Base-by-base conservation (phyloP, 2,797 vertebrate genomes). In the Gymnopithys bicolor region DNA sequence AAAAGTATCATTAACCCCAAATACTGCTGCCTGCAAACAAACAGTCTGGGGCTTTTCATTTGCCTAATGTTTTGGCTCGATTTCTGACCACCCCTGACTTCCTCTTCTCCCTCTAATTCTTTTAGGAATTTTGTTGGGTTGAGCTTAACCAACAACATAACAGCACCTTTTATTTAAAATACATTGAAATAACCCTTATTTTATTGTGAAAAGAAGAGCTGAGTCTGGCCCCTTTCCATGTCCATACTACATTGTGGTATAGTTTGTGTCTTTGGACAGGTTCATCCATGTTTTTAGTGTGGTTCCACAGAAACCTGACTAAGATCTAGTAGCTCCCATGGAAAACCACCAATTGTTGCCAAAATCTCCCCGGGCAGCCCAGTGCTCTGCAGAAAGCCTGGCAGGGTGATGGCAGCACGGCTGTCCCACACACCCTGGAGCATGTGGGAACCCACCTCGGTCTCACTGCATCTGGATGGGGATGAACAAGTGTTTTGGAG, bases 381-480 rank as follows among this genome's bases (percentile, higher is more conserved):
- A 8, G 7, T 13, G 41, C 52, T 45, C 39, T 86, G 75, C 39
- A 60, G 49, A 49, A 18, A 62, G 11, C 56, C 59, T 8, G 2
- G 41, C 59, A 81, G 64, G 35, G 59, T 28, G 74, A 28, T 0
- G 5, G 53, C 35, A 71, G 52, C 21, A 1, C 2, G 2, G 23
- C 19, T 10, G 6, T 2, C 35, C 56, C 41, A 1, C 62, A 46
- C 17, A 4, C 6, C 52, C 43, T 17, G 60, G 19, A 13, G 43
- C 45, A 10, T 0, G 2, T 0, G 1, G 63, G 67, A n/a, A 45
- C 49, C 62, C 5, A 1, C 74, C 27, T 22, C 9, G n/a, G 30
- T 24, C 35, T 62, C 24, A 0, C 30, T 19, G 33, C 1, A 19
- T 19, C 51, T 66, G 69, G 11, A 3, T 8, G 30, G 39, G 77